Evolutionary conservation across 2,888 invertebrate genomes (phyloP).

Genomic region (Salticus scenicus): DNA sequence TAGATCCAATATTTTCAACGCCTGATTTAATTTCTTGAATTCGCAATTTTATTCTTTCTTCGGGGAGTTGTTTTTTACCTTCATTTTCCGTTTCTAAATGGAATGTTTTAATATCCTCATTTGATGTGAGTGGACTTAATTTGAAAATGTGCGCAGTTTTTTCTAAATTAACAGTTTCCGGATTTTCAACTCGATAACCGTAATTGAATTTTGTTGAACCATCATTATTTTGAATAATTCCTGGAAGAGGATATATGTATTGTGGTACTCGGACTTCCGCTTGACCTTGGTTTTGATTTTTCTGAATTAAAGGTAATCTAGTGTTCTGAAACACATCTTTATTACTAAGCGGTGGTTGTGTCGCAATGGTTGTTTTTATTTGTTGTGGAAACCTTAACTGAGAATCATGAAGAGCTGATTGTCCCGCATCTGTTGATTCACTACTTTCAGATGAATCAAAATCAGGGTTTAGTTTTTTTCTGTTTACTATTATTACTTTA

Average conservation of each 20-base stretch:
- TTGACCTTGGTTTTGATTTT: not conserved
- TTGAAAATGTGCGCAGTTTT: not conserved
- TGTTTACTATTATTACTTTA: not conserved
- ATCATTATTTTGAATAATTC: not conserved
- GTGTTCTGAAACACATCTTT: not conserved
- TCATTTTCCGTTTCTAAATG: too few species aligned
- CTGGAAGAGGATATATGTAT: slow-evolving; percentile 3
- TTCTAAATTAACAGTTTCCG: not conserved
- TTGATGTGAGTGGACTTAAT: not conserved
- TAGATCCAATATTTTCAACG: slow-evolving; percentile 33
- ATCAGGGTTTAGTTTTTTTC: not conserved
- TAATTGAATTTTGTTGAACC: slow-evolving; percentile 14
- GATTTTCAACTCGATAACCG: slow-evolving; percentile 7
- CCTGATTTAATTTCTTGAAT: slow-evolving; percentile 45
- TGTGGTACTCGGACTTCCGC: not conserved
- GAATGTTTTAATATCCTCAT: not conserved
- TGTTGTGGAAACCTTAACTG: not conserved
- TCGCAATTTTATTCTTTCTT: slow-evolving; percentile 25
- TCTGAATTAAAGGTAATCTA: too few species aligned
- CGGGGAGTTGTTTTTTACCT: not conserved
- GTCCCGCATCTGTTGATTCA: not conserved
- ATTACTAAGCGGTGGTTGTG: not conserved
- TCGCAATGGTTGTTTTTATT: not conserved
- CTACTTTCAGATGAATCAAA: not conserved
- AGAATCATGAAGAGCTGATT: not conserved